Percentiles rank a stretch among this genome's conserved stretches.
phyloP scores from a whole-genome alignment of 2,113 vertebrate genomes.

The Thunnus maccoyii region DNA sequence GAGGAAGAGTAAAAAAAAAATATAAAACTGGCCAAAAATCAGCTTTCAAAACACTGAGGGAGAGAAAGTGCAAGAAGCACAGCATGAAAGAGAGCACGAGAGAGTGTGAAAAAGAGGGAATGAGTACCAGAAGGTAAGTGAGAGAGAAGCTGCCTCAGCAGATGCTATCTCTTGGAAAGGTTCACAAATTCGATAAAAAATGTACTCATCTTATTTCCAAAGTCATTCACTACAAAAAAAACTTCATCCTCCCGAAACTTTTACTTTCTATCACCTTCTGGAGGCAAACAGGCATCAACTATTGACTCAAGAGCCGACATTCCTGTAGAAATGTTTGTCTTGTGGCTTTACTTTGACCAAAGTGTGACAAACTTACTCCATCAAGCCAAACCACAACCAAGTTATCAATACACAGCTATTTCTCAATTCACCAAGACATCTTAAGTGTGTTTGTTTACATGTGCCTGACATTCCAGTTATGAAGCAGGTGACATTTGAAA shows the following conservation, averaged over 20 bases:
- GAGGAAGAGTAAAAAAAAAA: neutral
- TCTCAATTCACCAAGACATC: neutral
- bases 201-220: conserved; percentile 34
- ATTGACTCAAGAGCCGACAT: conserved; percentile 11
- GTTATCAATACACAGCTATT: neutral
- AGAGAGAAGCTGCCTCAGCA: conserved; percentile 39
- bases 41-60: neutral
- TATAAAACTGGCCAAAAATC: neutral
- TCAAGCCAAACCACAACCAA: neutral
- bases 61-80: neutral
- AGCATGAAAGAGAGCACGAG: neutral
- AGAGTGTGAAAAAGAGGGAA: neutral
- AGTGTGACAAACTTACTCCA: neutral
- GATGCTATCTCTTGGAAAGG: conserved; percentile 39
- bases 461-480: neutral
- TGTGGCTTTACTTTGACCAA: neutral
- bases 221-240: conserved; percentile 21
- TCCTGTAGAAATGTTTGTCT: conserved; percentile 21
- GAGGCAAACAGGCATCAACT: conserved; percentile 29
- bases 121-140: neutral
- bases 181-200: conserved; percentile 29
- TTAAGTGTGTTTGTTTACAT: neutral
- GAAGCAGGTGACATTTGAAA: neutral
- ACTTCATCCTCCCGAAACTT: conserved; percentile 1
- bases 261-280: conserved; percentile 20